Base-by-base conservation (phyloP, 30 jellyfish, hydroid and myxozoan genomes). In the Chrysaora quinquecirrha region DNA sequence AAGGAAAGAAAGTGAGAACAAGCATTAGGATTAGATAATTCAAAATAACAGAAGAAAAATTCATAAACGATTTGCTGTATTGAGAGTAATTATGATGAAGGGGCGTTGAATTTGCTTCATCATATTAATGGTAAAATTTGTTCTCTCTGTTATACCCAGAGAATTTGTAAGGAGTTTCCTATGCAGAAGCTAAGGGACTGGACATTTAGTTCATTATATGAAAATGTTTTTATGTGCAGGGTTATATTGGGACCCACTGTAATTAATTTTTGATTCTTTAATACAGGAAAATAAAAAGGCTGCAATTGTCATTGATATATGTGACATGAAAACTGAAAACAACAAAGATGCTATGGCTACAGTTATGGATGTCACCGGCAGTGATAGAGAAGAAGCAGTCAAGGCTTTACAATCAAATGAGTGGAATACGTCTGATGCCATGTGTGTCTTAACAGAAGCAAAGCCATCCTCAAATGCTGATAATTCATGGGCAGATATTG, bases 401-500 rank as follows among this genome's bases (percentile, higher is more conserved):
- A 16, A 52, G 27, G 68, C 68, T 10, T 52, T 52, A 52, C 27
- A 52, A 20, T 52, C 29, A 52, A 52, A 20, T 19, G 25, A 52
- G 29, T 52, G 68, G 68, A 52, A 52, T 52, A 52, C 25, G 29
- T 52, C 24, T 52, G 68, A 52, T 10, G 68, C 68, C 12, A 52
- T 52, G 2, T 52, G 68, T 52, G 68, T 52, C 7, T 20, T 52
- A 25, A 52, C 68, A 52, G 68, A 52, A 52, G 25, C n/a, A 52
- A 52, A 52, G 19, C 19, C 25, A 52, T 4, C 24, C 24, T 20
- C 29, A 52, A 25, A 52, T 7, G 25, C 19, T 52, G 29, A 52
- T 10, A 25, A 52, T 52, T 52, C 68, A 52, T 52, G 68, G 29
- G 68, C 68, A 52, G 68, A 52, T 52, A 52, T 52, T 52, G 68